These are phyloP conservation scores for Babylonia areolata DNA, from an alignment of 1,140 invertebrate genomes.

Conservation along the genomic window DNA sequence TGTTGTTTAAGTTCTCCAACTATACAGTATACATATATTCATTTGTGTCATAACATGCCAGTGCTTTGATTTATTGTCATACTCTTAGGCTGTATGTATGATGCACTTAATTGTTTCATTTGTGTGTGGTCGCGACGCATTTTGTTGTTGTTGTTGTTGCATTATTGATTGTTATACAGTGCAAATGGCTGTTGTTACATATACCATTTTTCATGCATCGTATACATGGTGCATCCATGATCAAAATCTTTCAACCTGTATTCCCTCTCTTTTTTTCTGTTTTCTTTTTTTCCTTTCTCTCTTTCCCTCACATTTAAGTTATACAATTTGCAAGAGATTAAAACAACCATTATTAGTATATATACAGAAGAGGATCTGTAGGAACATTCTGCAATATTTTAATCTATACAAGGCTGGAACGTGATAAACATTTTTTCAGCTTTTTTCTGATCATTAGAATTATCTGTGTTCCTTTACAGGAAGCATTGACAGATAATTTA, in stretches of 20 bases:
- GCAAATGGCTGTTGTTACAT: not conserved
- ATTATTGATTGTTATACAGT: not conserved
- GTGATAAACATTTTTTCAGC: not conserved
- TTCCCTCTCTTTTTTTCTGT: not conserved
- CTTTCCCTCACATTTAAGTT: not conserved
- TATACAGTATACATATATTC: no score
- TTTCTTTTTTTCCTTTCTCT: not conserved
- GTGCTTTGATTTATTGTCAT: no score
- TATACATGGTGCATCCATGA: constrained; percentile 7
- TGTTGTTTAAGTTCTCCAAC: no score
- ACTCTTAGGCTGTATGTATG: no score
- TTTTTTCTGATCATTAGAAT: no score
- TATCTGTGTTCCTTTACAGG: no score
- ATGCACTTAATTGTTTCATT: no score
- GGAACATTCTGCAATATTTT: not conserved
- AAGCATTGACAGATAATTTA: no score
- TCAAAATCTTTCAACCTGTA: not conserved
- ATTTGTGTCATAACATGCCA: not conserved
- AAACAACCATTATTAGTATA: not conserved
- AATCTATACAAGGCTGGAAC: not conserved
- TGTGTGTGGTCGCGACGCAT: no score
- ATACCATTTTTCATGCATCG: not conserved
- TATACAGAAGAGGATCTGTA: not conserved
- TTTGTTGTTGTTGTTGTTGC: not conserved
- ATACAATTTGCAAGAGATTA: not conserved